Percentiles rank a stretch among this genome's conserved stretches.
Conservation (phyloP, 2,113 vertebrate species). For the Eclectus roratus region DNA sequence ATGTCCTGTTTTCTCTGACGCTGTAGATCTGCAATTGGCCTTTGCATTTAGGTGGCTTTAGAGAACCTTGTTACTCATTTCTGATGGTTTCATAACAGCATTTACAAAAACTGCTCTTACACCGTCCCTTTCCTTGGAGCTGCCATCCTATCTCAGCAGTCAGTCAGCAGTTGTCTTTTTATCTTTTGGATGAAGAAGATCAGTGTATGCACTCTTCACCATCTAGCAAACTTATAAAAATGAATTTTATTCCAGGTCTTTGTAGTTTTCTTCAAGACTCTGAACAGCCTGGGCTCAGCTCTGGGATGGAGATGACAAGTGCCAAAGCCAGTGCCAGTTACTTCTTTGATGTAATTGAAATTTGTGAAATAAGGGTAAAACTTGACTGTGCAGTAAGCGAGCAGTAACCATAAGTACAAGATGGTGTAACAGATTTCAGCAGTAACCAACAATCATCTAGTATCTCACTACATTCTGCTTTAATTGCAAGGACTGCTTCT, state of each 20-base stretch:
- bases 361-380: neutral
- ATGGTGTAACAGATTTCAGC: neutral
- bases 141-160: neutral
- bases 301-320: neutral
- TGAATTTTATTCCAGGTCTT: neutral
- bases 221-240: neutral
- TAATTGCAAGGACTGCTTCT: neutral
- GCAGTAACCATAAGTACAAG: neutral
- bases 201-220: neutral
- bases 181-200: neutral
- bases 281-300: neutral
- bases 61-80: neutral
- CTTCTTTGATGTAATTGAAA: neutral
- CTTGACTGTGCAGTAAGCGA: neutral
- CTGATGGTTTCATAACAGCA: neutral
- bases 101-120: neutral
- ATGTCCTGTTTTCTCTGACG: accelerated
- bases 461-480: neutral
- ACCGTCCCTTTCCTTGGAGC: neutral
- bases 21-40: neutral
- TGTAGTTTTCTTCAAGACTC: neutral
- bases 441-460: neutral
- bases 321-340: neutral
- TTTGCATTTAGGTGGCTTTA: neutral
- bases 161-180: neutral